phyloP scores from a whole-genome alignment of 1,140 invertebrate genomes.

The Galleria mellonella region DNA sequence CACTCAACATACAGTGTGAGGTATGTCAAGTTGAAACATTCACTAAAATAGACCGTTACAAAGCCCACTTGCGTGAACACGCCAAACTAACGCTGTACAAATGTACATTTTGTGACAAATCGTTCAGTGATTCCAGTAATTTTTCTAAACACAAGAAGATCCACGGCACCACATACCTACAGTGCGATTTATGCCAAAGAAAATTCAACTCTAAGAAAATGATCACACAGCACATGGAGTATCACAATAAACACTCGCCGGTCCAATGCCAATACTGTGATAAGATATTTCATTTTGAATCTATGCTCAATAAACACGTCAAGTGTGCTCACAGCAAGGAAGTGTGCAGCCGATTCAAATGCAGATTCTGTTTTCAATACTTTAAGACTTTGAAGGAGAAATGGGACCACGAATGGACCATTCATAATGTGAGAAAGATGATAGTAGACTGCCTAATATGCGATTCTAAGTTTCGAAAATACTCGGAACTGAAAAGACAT shows the following conservation, averaged over 20 bases:
- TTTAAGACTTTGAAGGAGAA: slow-evolving; percentile 60
- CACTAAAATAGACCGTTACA: slow-evolving; percentile 56
- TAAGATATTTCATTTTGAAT: slow-evolving; percentile 55
- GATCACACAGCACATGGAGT: slow-evolving; percentile 64
- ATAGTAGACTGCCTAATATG: slow-evolving; percentile 60
- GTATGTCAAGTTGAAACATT: slow-evolving; percentile 53
- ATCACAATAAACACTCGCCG: slow-evolving; percentile 53
- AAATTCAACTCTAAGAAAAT: slow-evolving; percentile 72
- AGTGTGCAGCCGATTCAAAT: slow-evolving; percentile 31
- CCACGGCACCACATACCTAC: slow-evolving; percentile 53
- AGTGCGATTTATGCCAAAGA: slow-evolving; percentile 62
- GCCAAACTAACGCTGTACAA: slow-evolving; percentile 67
- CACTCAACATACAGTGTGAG: slow-evolving; percentile 53
- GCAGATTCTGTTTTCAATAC: slow-evolving; percentile 50
- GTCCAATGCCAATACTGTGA: slow-evolving; percentile 48
- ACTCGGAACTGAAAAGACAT: slow-evolving; percentile 54
- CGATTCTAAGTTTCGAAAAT: slow-evolving; percentile 57
- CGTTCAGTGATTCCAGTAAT: slow-evolving; percentile 69
- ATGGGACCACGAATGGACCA: slow-evolving; percentile 68
- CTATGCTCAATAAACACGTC: slow-evolving; percentile 63
- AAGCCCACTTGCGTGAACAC: slow-evolving; percentile 65
- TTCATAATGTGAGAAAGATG: slow-evolving; percentile 59
- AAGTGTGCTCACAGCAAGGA: slow-evolving; percentile 45
- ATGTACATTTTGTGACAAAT: slow-evolving; percentile 67
- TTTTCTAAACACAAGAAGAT: slow-evolving; percentile 73